phyloP scores from a whole-genome alignment of 92 coral and sea anemone genomes.

The Paramuricea clavata region DNA sequence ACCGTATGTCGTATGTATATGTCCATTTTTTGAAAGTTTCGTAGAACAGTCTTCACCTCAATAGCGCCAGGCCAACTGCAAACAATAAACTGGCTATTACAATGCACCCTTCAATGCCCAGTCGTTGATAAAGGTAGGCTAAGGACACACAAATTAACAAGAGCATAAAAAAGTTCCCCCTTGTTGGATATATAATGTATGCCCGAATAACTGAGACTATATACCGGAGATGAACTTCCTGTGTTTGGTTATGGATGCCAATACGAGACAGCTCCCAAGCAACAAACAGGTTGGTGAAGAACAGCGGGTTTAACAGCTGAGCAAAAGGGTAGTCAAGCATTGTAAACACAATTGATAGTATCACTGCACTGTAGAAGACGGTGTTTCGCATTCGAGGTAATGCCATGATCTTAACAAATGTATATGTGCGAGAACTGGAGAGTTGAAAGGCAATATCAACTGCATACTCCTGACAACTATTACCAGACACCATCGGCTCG shows the following conservation, averaged over 20 bases:
- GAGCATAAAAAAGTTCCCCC: not conserved
- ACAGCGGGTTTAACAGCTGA: not conserved
- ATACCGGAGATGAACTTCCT: not conserved
- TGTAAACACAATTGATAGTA: conserved; percentile 1
- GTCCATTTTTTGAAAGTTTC: no score
- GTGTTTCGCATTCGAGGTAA: conserved; percentile 14
- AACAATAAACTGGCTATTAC: not conserved
- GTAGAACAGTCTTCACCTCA: conserved; percentile 12
- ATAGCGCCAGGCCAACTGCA: not conserved
- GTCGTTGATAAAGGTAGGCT: conserved; percentile 17
- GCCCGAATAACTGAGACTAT: conserved; percentile 3
- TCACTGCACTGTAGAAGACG: not conserved
- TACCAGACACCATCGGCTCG: conserved; percentile 7
- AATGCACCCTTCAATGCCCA: conserved; percentile 1
- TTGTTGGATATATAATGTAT: conserved; percentile 18
- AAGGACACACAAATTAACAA: conserved; percentile 10
- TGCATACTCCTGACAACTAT: conserved; percentile 41
- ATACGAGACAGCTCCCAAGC: conserved; percentile 17
- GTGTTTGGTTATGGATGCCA: conserved; percentile 7
- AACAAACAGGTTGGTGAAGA: not conserved
- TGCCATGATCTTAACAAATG: not conserved
- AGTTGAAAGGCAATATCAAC: conserved; percentile 52
- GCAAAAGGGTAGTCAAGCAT: conserved; percentile 3
- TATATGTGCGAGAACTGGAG: conserved; percentile 44
- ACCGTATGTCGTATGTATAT: no score